A percentile compares a stretch with the other conserved stretches of the same genome.
These are phyloP conservation scores for Periplaneta americana DNA, from an alignment of 1,140 invertebrate genomes.

Conservation along the genomic window DNA sequence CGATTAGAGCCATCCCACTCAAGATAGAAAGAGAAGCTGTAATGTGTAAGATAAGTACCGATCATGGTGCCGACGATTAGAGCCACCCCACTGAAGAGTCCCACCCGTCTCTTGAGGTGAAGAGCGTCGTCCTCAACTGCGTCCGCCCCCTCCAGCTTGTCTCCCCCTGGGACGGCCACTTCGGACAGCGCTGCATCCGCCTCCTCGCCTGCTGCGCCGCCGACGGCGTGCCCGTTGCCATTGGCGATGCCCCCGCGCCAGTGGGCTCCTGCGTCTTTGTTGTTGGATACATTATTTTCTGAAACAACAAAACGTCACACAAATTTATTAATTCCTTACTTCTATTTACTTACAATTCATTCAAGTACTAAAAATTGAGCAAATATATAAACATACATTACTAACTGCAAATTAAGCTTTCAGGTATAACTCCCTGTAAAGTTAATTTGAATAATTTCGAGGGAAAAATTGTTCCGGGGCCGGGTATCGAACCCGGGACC, in stretches of 20 bases:
- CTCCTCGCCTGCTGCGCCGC: background rate
- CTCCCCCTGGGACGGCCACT: conserved; percentile 19
- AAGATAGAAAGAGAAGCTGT: conserved; percentile 52
- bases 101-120: conserved; percentile 97
- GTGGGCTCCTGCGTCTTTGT: background rate
- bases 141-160: conserved; percentile 80
- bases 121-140: conserved; percentile 88
- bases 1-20: conserved; percentile 96
- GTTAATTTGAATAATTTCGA: no score
- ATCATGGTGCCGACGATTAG: conserved; percentile 95
- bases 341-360: no score
- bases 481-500: no score
- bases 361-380: no score
- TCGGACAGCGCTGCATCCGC: background rate
- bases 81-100: conserved; percentile 97
- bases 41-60: no score
- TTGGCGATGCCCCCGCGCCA: background rate
- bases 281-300: background rate
- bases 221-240: background rate
- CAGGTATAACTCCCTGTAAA: no score
- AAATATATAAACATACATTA: no score
- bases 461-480: no score
- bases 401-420: no score
- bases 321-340: no score
- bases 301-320: background rate